phyloP scores from a whole-genome alignment of 2,113 vertebrate genomes.

The Hemicordylus capensis region DNA sequence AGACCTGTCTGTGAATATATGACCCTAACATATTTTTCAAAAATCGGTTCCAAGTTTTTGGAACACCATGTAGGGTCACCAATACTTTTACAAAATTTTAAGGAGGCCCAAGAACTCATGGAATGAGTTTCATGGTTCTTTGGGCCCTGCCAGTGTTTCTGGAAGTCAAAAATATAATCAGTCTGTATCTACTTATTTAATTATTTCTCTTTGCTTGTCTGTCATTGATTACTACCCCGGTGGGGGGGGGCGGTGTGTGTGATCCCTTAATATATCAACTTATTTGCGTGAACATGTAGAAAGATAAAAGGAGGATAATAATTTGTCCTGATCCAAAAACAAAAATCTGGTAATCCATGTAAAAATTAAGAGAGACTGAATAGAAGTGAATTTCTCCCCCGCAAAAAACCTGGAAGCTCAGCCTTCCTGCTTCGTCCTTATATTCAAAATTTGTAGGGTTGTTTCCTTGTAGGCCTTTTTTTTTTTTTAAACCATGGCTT shows the following conservation, averaged over 20 bases:
- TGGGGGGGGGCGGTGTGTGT: not conserved
- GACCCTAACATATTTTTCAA: not conserved
- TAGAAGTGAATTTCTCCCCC: conserved; percentile 12
- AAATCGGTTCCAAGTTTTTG: conserved; percentile 52
- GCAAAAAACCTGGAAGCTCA: not conserved
- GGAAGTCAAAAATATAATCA: not conserved
- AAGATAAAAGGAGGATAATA: not conserved
- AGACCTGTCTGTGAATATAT: not conserved
- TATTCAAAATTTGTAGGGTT: conserved; percentile 31
- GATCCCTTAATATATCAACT: accelerated
- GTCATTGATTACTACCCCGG: not conserved
- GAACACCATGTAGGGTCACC: conserved; percentile 68
- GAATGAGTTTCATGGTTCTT: not conserved
- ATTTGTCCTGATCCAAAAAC: conserved; percentile 10
- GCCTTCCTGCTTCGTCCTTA: conserved; percentile 7
- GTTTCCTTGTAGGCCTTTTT: too few species aligned
- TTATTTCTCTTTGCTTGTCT: not conserved
- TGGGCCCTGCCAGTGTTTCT: not conserved
- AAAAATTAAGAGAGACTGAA: not conserved
- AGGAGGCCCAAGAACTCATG: conserved; percentile 30
- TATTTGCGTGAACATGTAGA: not conserved
- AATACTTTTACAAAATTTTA: conserved; percentile 38
- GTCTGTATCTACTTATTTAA: not conserved
- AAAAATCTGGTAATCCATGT: accelerated
- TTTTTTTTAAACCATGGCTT: conserved; percentile 13